Conservation (phyloP, 2,888 invertebrate species). For the Aphodius sticticus region DNA sequence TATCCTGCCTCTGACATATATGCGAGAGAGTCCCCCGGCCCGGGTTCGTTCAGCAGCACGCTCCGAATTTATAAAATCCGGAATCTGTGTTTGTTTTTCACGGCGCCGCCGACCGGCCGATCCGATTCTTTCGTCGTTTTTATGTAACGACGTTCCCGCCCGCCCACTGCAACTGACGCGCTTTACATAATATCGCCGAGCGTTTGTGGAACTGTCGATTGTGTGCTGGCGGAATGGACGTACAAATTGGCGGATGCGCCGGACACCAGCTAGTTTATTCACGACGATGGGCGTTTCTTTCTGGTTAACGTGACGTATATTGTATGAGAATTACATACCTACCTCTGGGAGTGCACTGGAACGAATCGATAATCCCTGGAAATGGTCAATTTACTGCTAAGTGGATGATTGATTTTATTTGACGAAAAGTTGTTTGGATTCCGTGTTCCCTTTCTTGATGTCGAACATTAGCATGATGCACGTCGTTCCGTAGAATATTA, state of each 20-base stretch:
- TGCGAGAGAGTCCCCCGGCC: conserved; percentile 39
- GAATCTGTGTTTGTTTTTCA: conserved; percentile 11
- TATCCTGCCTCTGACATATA: conserved; percentile 51
- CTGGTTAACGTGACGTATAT: neutral
- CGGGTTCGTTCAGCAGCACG: neutral
- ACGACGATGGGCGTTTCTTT: neutral
- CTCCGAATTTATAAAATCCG: conserved; percentile 15
- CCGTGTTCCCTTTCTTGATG: too few relatives aligned
- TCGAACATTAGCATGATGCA: too few relatives aligned
- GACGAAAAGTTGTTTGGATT: too few relatives aligned
- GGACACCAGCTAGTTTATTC: neutral
- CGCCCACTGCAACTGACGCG: conserved; percentile 4
- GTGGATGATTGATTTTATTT: too few relatives aligned
- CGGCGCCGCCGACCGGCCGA: neutral
- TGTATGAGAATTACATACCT: neutral
- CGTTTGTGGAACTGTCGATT: neutral
- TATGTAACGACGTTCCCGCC: neutral
- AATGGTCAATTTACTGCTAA: neutral
- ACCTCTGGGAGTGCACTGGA: neutral
- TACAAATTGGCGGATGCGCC: conserved; percentile 4
- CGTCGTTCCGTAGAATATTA: too few relatives aligned
- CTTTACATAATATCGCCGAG: neutral
- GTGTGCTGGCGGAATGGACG: neutral
- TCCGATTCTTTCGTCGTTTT: neutral
- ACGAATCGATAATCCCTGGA: neutral